Base-by-base conservation (phyloP, 2,888 invertebrate species). In the Exocentrus adspersus region DNA sequence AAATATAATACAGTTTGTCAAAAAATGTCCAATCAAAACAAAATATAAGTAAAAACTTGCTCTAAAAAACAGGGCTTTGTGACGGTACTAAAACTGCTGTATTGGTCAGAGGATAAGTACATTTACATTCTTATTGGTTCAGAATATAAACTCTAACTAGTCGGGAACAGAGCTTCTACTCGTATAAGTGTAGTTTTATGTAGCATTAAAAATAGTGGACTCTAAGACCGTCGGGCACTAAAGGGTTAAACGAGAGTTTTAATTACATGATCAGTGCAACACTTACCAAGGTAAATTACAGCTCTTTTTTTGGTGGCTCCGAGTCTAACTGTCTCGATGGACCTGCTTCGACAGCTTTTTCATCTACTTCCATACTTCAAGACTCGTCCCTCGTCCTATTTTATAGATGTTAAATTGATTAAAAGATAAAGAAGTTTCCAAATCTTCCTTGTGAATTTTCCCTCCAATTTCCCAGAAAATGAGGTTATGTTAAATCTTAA, bases 271-370 rank as follows among this genome's bases (percentile, higher is more conserved):
- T 12, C 24, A 5, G 24, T 3, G 4, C 24, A 24, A 24, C 12
- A 57, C 57, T 57, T 72, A 81, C 80, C 81, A 81, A 30, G 81
- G 81, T 28, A 80, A 69, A 67, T 78, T 79, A 30, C 67, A 62
- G 7, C 68, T 30, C 41, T 67, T 77, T 79, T 58, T 73, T 76
- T 7, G 64, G 30, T 20, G 64, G 14, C 0, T 61, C 30, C 51
- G 69, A 68, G 41, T 63, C 65, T 1, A 60, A 46, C 37, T 68
- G 65, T 64, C 70, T 74, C 1, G 75, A 75, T 7, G 75, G 70
- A 7, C 74, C 71, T 45, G 77, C 70, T 54, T 72, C 65, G 4
- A 69, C 42, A 10, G 63, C 42, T 1, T 63, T 48, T 48, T 75
- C 74, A 52, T 80, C 80, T 10, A 80, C 68, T 72, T 80, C 80